Conservation (phyloP, 23 tunicate genomes). For the Aplidium turbinatum region DNA sequence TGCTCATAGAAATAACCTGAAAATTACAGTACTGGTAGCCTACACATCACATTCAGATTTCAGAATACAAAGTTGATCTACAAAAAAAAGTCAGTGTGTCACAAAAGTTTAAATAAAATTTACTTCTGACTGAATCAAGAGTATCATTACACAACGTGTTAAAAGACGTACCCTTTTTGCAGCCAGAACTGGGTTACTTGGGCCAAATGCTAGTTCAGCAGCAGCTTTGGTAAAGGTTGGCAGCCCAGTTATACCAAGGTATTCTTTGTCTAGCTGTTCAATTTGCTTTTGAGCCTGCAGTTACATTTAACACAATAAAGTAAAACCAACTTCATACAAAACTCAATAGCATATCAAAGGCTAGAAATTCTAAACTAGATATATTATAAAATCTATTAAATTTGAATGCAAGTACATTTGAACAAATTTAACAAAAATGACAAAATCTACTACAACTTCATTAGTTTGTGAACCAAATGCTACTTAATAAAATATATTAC, state of each 20-base stretch:
- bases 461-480: no score
- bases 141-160: neutral
- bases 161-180: slow-evolving; percentile 48
- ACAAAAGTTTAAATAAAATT: slow-evolving; percentile 4
- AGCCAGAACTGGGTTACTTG: slow-evolving; percentile 47
- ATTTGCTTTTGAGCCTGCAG: slow-evolving; percentile 63
- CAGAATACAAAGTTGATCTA: neutral
- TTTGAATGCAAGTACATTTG: no score
- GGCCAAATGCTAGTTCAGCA: slow-evolving; percentile 89
- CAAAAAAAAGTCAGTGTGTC: neutral
- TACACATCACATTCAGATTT: no score
- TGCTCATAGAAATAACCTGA: no score
- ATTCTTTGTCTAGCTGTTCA: slow-evolving; percentile 76
- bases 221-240: slow-evolving; percentile 92
- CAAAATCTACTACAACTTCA: no score
- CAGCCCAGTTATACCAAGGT: slow-evolving; percentile 89
- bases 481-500: no score
- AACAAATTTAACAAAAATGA: no score
- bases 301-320: neutral
- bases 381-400: no score
- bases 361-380: neutral
- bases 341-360: neutral
- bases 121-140: slow-evolving; percentile 3
- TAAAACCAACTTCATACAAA: neutral
- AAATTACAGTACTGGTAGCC: no score